Percentiles rank a stretch among this genome's conserved stretches.
Evolutionary conservation across 2,888 invertebrate genomes (phyloP).

Genomic region (Hyppa rectilinea): DNA sequence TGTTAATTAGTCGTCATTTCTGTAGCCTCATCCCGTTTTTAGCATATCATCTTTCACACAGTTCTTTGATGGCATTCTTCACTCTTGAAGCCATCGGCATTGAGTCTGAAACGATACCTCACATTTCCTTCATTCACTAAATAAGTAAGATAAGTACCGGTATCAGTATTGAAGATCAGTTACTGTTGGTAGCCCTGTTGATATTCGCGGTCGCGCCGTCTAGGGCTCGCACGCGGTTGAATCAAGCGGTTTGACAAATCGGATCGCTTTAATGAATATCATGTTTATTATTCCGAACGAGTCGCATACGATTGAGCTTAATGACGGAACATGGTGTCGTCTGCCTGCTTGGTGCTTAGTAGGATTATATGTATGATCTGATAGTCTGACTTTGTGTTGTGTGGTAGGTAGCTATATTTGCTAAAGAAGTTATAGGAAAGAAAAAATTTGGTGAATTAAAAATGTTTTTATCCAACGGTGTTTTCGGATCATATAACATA

Average conservation of each 20-base stretch:
- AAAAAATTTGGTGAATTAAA: not conserved
- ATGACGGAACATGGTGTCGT: slow-evolving; percentile 57
- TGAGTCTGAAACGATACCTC: not conserved
- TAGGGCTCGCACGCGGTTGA: slow-evolving; percentile 69
- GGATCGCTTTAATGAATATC: slow-evolving; percentile 73
- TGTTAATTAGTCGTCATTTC: not conserved
- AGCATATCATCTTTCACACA: not conserved
- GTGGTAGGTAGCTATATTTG: too few relatives aligned
- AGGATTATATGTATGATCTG: slow-evolving; percentile 8
- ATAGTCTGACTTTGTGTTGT: slow-evolving; percentile 4
- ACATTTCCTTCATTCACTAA: not conserved
- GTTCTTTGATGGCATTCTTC: not conserved
- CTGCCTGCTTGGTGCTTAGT: slow-evolving; percentile 37
- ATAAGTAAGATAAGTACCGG: not conserved
- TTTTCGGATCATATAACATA: slow-evolving; percentile 5
- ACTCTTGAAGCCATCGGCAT: not conserved
- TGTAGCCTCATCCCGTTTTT: not conserved
- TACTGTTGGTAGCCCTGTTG: slow-evolving; percentile 61
- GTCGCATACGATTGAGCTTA: slow-evolving; percentile 61
- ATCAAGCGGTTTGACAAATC: slow-evolving; percentile 76
- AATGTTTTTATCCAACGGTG: too few relatives aligned
- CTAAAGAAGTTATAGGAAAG: not conserved
- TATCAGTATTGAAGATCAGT: slow-evolving; percentile 13
- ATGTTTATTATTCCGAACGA: slow-evolving; percentile 69
- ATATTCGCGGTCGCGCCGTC: slow-evolving; percentile 67